Evolutionary conservation across 1,140 invertebrate species (phyloP).

Genomic region (Cotesia chilonis): DNA sequence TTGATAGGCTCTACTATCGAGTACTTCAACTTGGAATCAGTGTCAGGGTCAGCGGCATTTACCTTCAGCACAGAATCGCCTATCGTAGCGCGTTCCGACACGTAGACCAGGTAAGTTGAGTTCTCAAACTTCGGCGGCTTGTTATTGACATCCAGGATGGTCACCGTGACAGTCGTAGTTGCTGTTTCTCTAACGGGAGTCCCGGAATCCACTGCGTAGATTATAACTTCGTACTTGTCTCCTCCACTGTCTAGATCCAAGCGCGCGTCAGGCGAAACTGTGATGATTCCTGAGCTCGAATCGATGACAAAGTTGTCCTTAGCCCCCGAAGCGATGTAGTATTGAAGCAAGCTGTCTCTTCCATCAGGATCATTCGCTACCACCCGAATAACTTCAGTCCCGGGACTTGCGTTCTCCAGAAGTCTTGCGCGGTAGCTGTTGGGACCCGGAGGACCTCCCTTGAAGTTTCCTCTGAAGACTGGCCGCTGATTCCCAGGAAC

Average conservation of each 20-base stretch:
- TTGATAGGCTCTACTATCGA: slow-evolving; percentile 74
- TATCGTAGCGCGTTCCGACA: slow-evolving; percentile 75
- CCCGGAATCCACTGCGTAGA: slow-evolving; percentile 78
- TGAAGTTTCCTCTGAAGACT: slow-evolving; percentile 77
- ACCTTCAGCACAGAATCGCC: slow-evolving; percentile 72
- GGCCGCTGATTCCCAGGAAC: slow-evolving; percentile 81
- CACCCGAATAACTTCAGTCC: slow-evolving; percentile 76
- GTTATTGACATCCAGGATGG: slow-evolving; percentile 83
- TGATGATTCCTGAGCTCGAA: slow-evolving; percentile 75
- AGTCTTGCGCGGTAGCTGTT: slow-evolving; percentile 76
- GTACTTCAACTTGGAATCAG: slow-evolving; percentile 74
- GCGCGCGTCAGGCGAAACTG: slow-evolving; percentile 76
- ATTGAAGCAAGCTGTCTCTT: slow-evolving; percentile 74
- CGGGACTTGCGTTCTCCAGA: slow-evolving; percentile 74
- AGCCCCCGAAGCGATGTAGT: slow-evolving; percentile 77
- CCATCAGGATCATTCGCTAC: slow-evolving; percentile 81
- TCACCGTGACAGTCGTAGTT: slow-evolving; percentile 77
- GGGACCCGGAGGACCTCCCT: slow-evolving; percentile 66
- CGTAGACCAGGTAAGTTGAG: slow-evolving; percentile 72
- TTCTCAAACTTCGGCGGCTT: slow-evolving; percentile 80
- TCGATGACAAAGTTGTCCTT: slow-evolving; percentile 84
- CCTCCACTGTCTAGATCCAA: slow-evolving; percentile 76
- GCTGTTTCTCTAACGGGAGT: slow-evolving; percentile 79
- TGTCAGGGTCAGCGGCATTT: slow-evolving; percentile 75
- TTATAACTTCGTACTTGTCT: slow-evolving; percentile 75